Conservation (phyloP, 2,797 vertebrate genomes). For the Sebastes vulpes region DNA sequence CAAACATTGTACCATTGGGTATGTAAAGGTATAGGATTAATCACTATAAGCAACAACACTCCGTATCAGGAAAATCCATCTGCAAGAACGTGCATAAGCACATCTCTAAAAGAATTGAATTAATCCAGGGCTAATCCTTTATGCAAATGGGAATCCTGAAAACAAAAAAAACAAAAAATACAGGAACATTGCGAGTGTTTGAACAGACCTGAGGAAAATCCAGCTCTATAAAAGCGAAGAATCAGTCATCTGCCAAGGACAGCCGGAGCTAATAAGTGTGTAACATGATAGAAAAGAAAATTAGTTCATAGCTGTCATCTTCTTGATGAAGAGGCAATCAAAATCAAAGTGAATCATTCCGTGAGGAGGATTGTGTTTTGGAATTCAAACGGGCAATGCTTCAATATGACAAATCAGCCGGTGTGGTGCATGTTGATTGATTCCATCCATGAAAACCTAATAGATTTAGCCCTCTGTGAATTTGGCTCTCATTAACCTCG, state of each 20-base stretch:
- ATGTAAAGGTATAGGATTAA: not conserved
- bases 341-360: constrained; percentile 85
- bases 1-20: not conserved
- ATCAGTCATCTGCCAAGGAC: constrained; percentile 80
- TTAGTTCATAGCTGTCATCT: constrained; percentile 83
- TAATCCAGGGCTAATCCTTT: constrained; percentile 29
- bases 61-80: constrained; percentile 5
- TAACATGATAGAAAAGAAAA: constrained; percentile 83
- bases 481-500: constrained; percentile 88
- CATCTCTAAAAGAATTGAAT: constrained; percentile 20
- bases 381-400: constrained; percentile 85
- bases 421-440: constrained; percentile 85
- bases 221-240: constrained; percentile 64
- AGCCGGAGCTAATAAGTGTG: constrained; percentile 83
- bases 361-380: constrained; percentile 83
- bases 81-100: not conserved
- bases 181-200: constrained; percentile 34
- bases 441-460: constrained; percentile 86
- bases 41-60: not conserved
- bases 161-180: constrained; percentile 43
- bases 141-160: constrained; percentile 48
- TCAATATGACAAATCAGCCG: constrained; percentile 87
- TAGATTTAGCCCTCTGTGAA: constrained; percentile 88
- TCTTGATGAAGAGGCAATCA: constrained; percentile 87
- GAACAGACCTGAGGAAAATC: constrained; percentile 68